Evolutionary conservation across 2,888 invertebrate genomes (phyloP).

Genomic region (Nomada hirtipes): DNA sequence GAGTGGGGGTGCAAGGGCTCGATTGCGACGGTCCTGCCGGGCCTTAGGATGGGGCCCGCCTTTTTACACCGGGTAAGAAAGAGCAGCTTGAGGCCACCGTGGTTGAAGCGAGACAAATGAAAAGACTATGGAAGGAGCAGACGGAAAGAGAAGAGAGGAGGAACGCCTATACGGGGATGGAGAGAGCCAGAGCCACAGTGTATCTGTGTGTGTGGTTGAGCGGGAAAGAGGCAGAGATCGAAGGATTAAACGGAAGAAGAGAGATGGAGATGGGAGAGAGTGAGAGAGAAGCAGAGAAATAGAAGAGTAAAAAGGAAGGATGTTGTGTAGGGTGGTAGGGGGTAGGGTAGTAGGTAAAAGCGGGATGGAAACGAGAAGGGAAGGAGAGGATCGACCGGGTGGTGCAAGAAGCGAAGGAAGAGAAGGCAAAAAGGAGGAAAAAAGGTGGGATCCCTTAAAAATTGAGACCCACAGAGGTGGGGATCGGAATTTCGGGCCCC

Average conservation of each 20-base stretch:
- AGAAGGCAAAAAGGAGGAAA: conserved; percentile 76
- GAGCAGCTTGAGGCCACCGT: conserved; percentile 65
- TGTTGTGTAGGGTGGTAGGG: conserved; percentile 35
- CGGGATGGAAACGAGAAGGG: conserved; percentile 50
- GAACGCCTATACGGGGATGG: conserved; percentile 44
- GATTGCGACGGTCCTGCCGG: conserved; percentile 73
- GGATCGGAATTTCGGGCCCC: conserved; percentile 84
- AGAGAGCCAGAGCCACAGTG: conserved; percentile 1
- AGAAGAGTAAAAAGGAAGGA: conserved; percentile 54
- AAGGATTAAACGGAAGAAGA: conserved; percentile 50
- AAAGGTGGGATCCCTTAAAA: conserved; percentile 83
- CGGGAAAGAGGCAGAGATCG: conserved; percentile 35
- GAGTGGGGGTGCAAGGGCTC: conserved; percentile 42
- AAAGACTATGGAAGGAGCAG: conserved; percentile 59
- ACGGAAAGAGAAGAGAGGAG: conserved; percentile 51
- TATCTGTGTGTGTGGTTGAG: not conserved
- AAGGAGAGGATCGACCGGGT: conserved; percentile 64
- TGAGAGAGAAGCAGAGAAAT: conserved; percentile 41
- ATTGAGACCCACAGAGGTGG: conserved; percentile 82
- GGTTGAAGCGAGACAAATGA: conserved; percentile 61
- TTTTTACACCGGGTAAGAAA: conserved; percentile 79
- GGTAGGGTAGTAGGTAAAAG: conserved; percentile 47
- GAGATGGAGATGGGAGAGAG: conserved; percentile 14
- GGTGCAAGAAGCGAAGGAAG: conserved; percentile 76
- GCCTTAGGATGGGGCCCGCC: conserved; percentile 74